A percentile compares a stretch with the other conserved stretches of the same genome.
Evolutionary conservation across 2,797 vertebrate species (phyloP).

Genomic region (Acanthurus leucopareius): DNA sequence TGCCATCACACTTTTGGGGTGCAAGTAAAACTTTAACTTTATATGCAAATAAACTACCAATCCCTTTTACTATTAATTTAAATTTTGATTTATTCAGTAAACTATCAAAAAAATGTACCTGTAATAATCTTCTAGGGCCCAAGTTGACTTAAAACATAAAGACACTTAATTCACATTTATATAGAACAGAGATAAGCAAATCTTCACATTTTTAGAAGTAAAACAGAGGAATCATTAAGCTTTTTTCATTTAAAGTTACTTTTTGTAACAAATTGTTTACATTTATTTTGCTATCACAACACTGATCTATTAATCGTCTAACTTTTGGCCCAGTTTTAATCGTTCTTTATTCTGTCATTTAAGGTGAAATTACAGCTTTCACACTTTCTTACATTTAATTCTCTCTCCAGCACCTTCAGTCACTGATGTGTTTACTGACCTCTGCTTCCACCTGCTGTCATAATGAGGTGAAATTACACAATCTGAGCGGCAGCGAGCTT

Average conservation of each 20-base stretch:
- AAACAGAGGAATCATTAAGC: too few species aligned
- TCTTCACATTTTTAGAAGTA: background rate
- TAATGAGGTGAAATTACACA: conserved; percentile 4
- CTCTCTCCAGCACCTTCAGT: background rate
- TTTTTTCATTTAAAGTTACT: too few species aligned
- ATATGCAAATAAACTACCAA: background rate
- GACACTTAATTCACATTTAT: background rate
- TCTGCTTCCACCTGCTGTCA: background rate
- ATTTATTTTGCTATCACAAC: background rate
- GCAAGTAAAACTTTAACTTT: background rate
- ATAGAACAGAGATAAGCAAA: background rate
- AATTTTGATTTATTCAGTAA: background rate
- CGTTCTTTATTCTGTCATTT: background rate
- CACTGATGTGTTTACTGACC: background rate
- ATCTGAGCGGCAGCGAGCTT: background rate
- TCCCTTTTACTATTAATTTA: background rate
- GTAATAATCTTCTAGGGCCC: too few species aligned
- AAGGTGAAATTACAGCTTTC: background rate
- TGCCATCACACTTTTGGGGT: background rate
- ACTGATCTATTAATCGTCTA: background rate
- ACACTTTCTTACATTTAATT: background rate
- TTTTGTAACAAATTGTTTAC: background rate
- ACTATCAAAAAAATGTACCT: background rate
- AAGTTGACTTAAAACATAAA: background rate
- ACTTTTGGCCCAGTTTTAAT: background rate